These are phyloP conservation scores for Limnothrissa miodon DNA, from an alignment of 2,113 vertebrate species.

Conservation along the genomic window DNA sequence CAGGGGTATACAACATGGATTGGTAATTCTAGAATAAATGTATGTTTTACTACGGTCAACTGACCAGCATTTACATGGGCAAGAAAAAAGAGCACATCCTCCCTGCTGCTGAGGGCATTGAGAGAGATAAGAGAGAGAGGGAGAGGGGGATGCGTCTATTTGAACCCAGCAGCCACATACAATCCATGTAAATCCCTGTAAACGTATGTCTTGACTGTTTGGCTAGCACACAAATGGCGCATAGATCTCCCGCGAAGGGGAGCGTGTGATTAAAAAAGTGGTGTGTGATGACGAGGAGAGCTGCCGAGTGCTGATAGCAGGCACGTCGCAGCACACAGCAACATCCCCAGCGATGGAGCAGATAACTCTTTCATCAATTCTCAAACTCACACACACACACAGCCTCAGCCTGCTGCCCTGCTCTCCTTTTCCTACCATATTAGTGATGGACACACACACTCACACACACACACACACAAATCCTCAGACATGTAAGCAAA, in stretches of 20 bases:
- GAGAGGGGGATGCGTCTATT: background rate
- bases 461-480: background rate
- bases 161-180: background rate
- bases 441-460: background rate
- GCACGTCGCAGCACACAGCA: background rate
- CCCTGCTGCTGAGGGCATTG: background rate
- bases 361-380: background rate
- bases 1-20: background rate
- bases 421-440: background rate
- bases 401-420: background rate
- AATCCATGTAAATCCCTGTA: background rate
- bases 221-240: background rate
- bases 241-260: constrained; percentile 6
- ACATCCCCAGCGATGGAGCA: background rate
- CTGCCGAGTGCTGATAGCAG: background rate
- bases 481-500: background rate
- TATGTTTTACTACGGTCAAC: background rate
- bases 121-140: background rate
- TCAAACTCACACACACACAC: background rate
- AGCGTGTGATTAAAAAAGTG: background rate
- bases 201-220: background rate
- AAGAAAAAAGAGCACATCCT: background rate
- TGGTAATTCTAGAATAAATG: background rate
- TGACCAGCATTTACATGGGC: background rate
- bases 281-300: background rate